phyloP scores from a whole-genome alignment of 2,113 vertebrate genomes.

The Aix galericulata region DNA sequence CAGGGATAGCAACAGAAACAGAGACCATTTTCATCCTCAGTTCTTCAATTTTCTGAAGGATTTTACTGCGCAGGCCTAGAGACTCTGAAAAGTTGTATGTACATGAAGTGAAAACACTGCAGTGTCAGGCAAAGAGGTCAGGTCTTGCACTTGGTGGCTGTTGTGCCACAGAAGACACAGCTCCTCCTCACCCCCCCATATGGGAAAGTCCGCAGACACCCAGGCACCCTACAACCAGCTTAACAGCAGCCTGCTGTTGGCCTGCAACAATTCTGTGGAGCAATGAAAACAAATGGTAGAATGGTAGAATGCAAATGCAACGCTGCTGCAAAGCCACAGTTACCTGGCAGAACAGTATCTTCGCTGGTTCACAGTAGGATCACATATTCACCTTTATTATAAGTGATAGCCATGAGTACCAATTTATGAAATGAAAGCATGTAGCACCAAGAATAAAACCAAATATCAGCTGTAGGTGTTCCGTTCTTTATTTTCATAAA shows the following conservation, averaged over 20 bases:
- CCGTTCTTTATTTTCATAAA: too few relatives aligned
- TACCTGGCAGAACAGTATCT: background rate
- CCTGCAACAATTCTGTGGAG: too few relatives aligned
- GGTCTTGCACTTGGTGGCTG: background rate
- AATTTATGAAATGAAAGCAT: too few relatives aligned
- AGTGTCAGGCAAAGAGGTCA: background rate
- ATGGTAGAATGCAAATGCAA: background rate
- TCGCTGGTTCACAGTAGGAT: fast-evolving
- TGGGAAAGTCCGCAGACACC: background rate
- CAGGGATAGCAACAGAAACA: slow-evolving; percentile 74
- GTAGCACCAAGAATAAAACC: too few relatives aligned
- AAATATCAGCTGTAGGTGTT: too few relatives aligned
- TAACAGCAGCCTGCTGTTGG: too few relatives aligned
- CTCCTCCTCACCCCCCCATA: background rate
- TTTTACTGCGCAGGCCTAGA: slow-evolving; percentile 81
- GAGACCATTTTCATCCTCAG: slow-evolving; percentile 69
- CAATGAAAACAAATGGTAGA: background rate
- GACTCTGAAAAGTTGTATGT: slow-evolving; percentile 77
- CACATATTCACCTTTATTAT: too few relatives aligned
- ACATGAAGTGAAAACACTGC: background rate
- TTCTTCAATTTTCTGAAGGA: slow-evolving; percentile 83
- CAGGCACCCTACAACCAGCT: background rate
- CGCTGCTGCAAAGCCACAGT: background rate
- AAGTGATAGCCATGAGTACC: too few relatives aligned
- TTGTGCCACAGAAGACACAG: background rate